Evolutionary conservation across 2,797 vertebrate genomes (phyloP), one percentile per base, ranked within the genome.

Genomic region (Petrocephalus sullivani): DNA sequence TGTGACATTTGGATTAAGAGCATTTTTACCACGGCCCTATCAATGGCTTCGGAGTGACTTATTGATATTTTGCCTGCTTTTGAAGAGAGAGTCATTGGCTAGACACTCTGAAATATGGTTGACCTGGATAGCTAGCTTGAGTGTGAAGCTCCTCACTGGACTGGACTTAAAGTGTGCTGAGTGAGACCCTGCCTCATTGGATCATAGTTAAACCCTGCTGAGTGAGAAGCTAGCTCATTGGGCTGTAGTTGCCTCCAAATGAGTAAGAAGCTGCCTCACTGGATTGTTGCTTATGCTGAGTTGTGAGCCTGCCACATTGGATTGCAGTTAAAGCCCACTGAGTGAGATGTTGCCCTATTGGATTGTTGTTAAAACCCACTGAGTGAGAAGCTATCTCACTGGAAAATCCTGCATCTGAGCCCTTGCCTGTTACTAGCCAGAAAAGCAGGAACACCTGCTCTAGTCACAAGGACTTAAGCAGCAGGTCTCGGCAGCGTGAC

Each of bases 401-500:
- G 19, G 49, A 21, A 1, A 46, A 89, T 93, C 92, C 91, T 90
- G 92, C 94, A 93, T 93, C 92, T 89, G 89, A 90, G 89, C 57
- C 90, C 90, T 91, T 93, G 94, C 91, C 91, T 91, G 89, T 90
- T 28, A 89, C 87, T 87, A 54, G 88, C 87, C 90, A 88, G 91
- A 92, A 93, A 93, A 94, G 94, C 90, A 91, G 93, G 89, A 89
- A 89, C 93, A 90, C 87, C 10, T 91, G 84, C 88, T 86, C 89
- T 85, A 90, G 93, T 94, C 93, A 94, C 92, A 93, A 92, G 92
- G 90, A 90, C 92, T 89, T 89, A 92, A 19, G 10, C 7, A 49
- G 46, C 41, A n/a, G 67, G 91, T 89, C 92, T 91, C 93, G 91
- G 92, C 92, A 91, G 93, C 94, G 92, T 95, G 93, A 95, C 93